A percentile compares a stretch with the other conserved stretches of the same genome.
Conservation (phyloP, 2,113 vertebrate species). For the Cinclus mexicanus region DNA sequence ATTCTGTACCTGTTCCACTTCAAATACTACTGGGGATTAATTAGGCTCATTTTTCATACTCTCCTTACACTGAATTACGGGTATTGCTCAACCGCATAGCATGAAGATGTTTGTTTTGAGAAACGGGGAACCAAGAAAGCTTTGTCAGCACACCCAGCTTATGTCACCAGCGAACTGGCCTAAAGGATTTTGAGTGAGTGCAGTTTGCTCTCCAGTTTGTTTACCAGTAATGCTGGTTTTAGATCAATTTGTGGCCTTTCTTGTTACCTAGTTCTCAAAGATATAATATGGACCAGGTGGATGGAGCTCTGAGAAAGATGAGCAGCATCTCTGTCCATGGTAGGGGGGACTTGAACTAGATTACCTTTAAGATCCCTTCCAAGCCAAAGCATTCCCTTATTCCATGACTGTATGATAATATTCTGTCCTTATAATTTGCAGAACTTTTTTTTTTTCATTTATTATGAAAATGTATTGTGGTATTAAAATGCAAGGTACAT, state of each 20-base stretch:
- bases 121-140: not conserved
- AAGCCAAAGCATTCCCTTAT: not conserved
- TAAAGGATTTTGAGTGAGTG: not conserved
- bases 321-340: not conserved
- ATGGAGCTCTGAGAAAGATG: not conserved
- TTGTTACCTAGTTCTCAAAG: not conserved
- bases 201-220: not conserved
- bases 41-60: not conserved
- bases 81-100: not conserved
- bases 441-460: not conserved
- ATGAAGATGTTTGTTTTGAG: not conserved
- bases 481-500: not conserved
- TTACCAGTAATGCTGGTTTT: not conserved
- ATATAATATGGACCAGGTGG: not conserved
- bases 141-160: not conserved
- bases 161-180: not conserved
- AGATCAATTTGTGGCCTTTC: not conserved
- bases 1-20: not conserved
- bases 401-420: not conserved
- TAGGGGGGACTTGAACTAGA: not conserved
- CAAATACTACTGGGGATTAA: not conserved
- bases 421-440: not conserved
- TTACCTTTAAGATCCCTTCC: not conserved
- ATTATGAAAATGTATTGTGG: not conserved
- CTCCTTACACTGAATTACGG: not conserved